Evolutionary conservation across 2,113 vertebrate species (phyloP).

Genomic region (Petrocephalus zakoni): DNA sequence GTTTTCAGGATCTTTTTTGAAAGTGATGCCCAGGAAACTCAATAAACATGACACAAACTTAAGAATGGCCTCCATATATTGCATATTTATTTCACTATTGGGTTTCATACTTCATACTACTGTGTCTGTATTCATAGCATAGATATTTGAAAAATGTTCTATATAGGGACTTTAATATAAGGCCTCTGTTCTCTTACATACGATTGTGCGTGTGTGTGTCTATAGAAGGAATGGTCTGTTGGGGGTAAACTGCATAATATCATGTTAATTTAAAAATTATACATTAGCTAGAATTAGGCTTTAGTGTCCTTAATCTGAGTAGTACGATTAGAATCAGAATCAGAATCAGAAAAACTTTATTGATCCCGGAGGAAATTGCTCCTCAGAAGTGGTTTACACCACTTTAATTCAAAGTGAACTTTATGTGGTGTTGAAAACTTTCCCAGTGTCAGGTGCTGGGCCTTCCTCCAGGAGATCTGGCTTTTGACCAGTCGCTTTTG

Average conservation of each 20-base stretch:
- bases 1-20: neutral
- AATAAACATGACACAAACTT: neutral
- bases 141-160: neutral
- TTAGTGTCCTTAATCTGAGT: constrained; percentile 30
- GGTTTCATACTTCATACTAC: neutral
- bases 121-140: neutral
- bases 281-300: constrained; percentile 22
- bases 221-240: neutral
- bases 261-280: neutral
- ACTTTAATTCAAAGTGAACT: neutral
- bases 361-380: no score
- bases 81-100: neutral
- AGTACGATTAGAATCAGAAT: constrained; percentile 25
- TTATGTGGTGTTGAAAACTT: neutral
- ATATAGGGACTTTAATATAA: neutral
- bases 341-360: no score
- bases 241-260: no score
- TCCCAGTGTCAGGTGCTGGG: neutral
- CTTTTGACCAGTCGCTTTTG: neutral
- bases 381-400: neutral
- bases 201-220: neutral
- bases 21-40: neutral
- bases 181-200: neutral
- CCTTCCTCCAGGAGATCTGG: neutral
- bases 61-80: neutral